Conservation (phyloP, 1,140 invertebrate genomes). For the Hyphantria cunea region DNA sequence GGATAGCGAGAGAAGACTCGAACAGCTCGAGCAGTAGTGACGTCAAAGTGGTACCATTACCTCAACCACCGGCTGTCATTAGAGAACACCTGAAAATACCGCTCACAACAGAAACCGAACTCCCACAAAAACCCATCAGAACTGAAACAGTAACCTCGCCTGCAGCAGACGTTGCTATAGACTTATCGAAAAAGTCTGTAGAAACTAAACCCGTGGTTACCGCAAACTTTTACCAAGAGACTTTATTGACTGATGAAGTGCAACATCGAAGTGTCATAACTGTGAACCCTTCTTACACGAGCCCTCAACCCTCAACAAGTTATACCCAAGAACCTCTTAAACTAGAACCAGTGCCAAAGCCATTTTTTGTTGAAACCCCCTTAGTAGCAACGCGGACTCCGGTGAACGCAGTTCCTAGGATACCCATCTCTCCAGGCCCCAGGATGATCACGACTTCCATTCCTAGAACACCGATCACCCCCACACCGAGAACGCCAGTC, state of each 20-base stretch:
- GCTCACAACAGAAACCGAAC: conserved; percentile 47
- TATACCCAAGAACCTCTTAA: conserved; percentile 45
- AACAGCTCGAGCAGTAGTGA: conserved; percentile 72
- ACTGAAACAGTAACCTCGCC: conserved; percentile 49
- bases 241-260: conserved; percentile 53
- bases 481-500: conserved; percentile 39
- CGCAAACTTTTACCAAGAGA: conserved; percentile 75
- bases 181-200: conserved; percentile 52
- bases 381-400: conserved; percentile 18
- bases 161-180: conserved; percentile 52
- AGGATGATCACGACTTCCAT: neutral
- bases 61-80: conserved; percentile 26
- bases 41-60: conserved; percentile 44
- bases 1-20: conserved; percentile 64
- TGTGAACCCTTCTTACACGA: conserved; percentile 63
- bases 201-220: conserved; percentile 53
- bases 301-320: conserved; percentile 67
- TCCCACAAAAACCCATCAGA: conserved; percentile 33
- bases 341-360: conserved; percentile 56
- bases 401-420: neutral
- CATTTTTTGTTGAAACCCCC: conserved; percentile 12
- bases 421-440: too few relatives aligned
- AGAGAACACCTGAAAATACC: conserved; percentile 42
- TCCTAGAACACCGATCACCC: conserved; percentile 34
- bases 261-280: conserved; percentile 66